Conservation (phyloP, 1,140 invertebrate species). For the Drosophila punjabiensis region DNA sequence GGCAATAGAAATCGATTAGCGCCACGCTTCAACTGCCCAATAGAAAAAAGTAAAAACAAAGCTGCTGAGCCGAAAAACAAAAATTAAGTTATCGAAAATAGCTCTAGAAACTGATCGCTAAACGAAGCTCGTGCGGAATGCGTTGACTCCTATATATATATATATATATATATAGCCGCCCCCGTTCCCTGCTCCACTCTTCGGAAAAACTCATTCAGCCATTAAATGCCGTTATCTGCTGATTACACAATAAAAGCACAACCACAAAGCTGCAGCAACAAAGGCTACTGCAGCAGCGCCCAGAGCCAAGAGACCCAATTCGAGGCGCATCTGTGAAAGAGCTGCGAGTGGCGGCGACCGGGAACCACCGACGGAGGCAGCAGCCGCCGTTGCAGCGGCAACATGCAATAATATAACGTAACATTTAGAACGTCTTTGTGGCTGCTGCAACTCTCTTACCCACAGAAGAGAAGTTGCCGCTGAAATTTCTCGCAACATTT, state of each 20-base stretch:
- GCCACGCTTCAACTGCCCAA: conserved; percentile 46
- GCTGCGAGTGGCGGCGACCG: conserved; percentile 30
- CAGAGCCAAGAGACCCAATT: conserved; percentile 74
- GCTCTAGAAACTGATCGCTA: conserved; percentile 30
- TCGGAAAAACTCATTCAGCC: conserved; percentile 76
- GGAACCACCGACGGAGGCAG: conserved; percentile 23
- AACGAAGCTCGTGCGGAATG: conserved; percentile 65
- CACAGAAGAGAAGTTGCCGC: conserved; percentile 44
- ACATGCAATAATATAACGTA: conserved; percentile 67
- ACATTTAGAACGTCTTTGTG: conserved; percentile 79
- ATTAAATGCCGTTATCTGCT: conserved; percentile 83
- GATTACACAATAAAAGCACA: conserved; percentile 79
- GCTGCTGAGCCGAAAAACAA: conserved; percentile 1
- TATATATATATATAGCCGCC: background rate
- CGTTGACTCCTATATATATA: conserved; percentile 30
- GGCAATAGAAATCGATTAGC: conserved; percentile 61
- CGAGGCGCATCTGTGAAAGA: conserved; percentile 70
- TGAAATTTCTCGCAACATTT: conserved; percentile 67
- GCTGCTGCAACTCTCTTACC: conserved; percentile 38
- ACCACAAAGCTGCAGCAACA: conserved; percentile 52
- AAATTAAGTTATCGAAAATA: conserved; percentile 74
- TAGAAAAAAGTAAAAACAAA: background rate
- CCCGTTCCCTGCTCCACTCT: conserved; percentile 4
- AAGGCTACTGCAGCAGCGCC: conserved; percentile 67
- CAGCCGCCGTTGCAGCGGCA: conserved; percentile 15